Evolutionary conservation across 2,888 invertebrate species (phyloP).

Genomic region (Cataglyphis altisquamis): DNA sequence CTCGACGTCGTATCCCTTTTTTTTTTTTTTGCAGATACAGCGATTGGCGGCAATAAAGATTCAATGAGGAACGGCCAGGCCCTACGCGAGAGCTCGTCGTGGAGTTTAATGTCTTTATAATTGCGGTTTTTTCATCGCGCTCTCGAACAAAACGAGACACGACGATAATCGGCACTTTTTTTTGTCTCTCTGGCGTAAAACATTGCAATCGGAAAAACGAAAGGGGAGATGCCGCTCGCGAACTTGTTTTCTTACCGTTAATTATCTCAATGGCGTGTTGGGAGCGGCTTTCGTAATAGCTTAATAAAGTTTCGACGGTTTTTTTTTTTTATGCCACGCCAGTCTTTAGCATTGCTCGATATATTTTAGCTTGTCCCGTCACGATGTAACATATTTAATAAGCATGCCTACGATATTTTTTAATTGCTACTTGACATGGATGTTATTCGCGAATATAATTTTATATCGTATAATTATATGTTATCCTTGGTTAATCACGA

Average conservation of each 20-base stretch:
- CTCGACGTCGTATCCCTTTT: constrained; percentile 28
- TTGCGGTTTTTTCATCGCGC: constrained; percentile 63
- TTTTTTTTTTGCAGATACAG: constrained; percentile 50
- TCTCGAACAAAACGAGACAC: constrained; percentile 32
- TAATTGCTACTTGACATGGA: not conserved
- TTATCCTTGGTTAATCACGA: not conserved
- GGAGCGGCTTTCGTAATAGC: constrained; percentile 6
- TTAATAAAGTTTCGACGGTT: constrained; percentile 29
- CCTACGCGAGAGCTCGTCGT: constrained; percentile 49
- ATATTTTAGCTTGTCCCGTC: not conserved
- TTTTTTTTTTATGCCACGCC: not conserved
- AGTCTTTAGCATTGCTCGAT: not conserved
- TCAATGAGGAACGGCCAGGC: constrained; percentile 67
- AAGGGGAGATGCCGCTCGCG: constrained; percentile 13
- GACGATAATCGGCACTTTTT: constrained; percentile 43
- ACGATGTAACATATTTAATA: not conserved
- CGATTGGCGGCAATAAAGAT: constrained; percentile 66
- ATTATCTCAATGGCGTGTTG: constrained; percentile 43
- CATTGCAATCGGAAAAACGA: constrained; percentile 17
- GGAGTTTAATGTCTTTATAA: constrained; percentile 78
- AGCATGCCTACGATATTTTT: not conserved
- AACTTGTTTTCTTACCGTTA: constrained; percentile 21
- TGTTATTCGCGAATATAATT: constrained; percentile 17
- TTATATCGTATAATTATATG: not conserved
- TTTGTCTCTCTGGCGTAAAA: constrained; percentile 16